phyloP scores from a whole-genome alignment of 2,113 vertebrate species.

The Jacana jacana region DNA sequence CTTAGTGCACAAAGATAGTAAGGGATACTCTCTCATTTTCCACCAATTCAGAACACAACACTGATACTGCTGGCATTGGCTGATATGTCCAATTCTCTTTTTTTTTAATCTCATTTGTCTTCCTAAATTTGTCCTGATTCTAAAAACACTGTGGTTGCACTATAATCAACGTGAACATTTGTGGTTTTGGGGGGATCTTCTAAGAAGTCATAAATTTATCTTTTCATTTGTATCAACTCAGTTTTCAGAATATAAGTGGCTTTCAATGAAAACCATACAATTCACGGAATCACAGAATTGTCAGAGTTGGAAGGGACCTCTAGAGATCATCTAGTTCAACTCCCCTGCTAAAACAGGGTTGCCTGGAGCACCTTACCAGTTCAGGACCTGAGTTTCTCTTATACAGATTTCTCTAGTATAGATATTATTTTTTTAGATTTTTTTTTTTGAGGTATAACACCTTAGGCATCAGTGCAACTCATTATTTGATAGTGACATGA shows the following conservation, averaged over 20 bases:
- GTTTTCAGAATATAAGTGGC: not conserved
- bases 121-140: not conserved
- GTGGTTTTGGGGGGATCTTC: not conserved
- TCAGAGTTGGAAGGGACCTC: too few relatives aligned
- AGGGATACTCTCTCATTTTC: not conserved
- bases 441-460: not conserved
- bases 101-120: not conserved
- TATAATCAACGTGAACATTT: not conserved
- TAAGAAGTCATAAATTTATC: not conserved
- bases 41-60: not conserved
- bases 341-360: too few relatives aligned
- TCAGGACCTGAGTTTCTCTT: not conserved
- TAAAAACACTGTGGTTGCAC: not conserved
- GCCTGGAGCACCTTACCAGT: too few relatives aligned
- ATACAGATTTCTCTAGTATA: not conserved
- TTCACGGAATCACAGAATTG: not conserved
- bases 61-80: not conserved
- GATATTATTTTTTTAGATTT: not conserved
- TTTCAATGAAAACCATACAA: not conserved
- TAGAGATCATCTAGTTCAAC: too few relatives aligned
- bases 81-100: not conserved
- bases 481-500: not conserved
- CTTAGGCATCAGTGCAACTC: not conserved
- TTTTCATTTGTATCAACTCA: not conserved
- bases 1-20: not conserved